Base-by-base conservation (phyloP, 2,888 invertebrate genomes). In the Pecten maximus region DNA sequence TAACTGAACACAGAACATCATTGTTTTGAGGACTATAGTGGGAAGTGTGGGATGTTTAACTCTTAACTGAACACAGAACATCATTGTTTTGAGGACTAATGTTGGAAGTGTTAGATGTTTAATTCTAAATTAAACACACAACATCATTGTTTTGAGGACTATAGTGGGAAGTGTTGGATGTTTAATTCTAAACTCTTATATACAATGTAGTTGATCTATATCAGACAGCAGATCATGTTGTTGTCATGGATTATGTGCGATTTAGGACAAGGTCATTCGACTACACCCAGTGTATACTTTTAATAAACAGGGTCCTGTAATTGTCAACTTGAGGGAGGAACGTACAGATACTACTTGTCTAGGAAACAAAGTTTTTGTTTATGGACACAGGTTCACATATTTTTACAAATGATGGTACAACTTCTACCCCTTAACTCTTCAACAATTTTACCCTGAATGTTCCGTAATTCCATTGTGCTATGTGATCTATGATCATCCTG, bases 381-480 rank as follows among this genome's bases (percentile, higher is more conserved):
- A 8, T 48, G 48, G 60, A 23, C 23, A n/a, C 23, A n/a, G n/a
- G 6, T 23, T 2, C 60, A 60, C 23, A 16, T 60, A n/a, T 4
- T 23, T 60, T 23, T 60, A 60, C 60, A 60, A 60, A n/a, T 23
- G n/a, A 6, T n/a, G 44, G 60, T 60, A 23, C 23, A 74, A 35
- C 35, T 12, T 28, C 10, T 28, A 35, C 74, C 74, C 74, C 10
- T n/a, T 12, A 74, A 28, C 48, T 4, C 48, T 48, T 48, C 12
- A n/a, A n/a, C n/a, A n/a, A n/a, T n/a, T 23, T 60, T 60, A 60
- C 60, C 19, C 60, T n/a, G 60, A 35, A 74, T 74, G 74, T 74
- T 74, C 28, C 35, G 10, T 15, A 35, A 12, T 35, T 35, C 23
- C 60, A 23, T n/a, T 60, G 74, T 74, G 74, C 74, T 74, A 74